These are phyloP conservation scores for Galleria mellonella DNA, from an alignment of 1,140 invertebrate species.

Conservation along the genomic window DNA sequence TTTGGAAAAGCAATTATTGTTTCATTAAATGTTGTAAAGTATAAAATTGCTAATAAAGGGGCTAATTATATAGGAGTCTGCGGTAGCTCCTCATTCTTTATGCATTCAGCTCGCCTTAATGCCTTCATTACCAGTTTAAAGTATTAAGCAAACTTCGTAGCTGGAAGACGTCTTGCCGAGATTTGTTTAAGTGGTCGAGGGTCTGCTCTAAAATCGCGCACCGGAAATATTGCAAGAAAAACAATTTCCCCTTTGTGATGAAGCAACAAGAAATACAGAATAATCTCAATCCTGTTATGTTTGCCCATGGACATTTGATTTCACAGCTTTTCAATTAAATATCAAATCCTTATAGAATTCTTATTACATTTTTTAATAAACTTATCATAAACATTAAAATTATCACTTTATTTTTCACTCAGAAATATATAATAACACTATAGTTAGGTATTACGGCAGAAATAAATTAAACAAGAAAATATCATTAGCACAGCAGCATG, in stretches of 20 bases:
- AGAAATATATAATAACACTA: too few species aligned
- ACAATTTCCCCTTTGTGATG: slow-evolving; percentile 10
- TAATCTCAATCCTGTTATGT: too few species aligned
- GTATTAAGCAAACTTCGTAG: slow-evolving; percentile 68
- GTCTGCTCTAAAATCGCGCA: slow-evolving; percentile 14
- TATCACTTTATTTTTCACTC: too few species aligned
- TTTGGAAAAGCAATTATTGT: slow-evolving; percentile 3
- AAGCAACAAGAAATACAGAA: too few species aligned
- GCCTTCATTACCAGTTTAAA: slow-evolving; percentile 72
- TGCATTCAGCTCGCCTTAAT: slow-evolving; percentile 68
- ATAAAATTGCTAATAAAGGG: slow-evolving; percentile 33
- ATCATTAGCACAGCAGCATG: too few species aligned
- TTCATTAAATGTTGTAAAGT: slow-evolving; percentile 10
- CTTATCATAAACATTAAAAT: too few species aligned
- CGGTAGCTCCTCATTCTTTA: slow-evolving; percentile 61
- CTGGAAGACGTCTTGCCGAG: slow-evolving; percentile 46
- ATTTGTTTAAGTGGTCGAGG: slow-evolving; percentile 49
- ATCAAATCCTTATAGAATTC: too few species aligned
- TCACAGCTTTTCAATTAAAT: too few species aligned
- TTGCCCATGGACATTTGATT: too few species aligned
- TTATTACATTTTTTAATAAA: too few species aligned
- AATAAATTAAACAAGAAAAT: too few species aligned
- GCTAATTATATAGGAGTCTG: slow-evolving; percentile 55
- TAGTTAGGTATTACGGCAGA: too few species aligned
- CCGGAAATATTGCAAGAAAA: slow-evolving; percentile 20